Conservation (phyloP, 1,140 invertebrate species). For the Mylabris phalerata region DNA sequence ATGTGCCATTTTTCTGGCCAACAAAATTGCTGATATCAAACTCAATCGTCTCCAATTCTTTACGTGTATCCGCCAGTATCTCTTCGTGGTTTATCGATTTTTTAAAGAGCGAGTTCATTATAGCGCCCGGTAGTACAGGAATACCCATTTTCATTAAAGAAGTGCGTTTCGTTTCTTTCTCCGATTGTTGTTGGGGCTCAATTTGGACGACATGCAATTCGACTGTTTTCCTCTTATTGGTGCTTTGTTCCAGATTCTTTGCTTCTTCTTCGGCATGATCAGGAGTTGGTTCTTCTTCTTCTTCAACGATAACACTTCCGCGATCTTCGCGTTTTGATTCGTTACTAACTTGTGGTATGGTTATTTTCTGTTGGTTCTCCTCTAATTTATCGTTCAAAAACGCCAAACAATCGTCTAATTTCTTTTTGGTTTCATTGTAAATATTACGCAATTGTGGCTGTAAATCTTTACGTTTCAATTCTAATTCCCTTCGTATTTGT, state of each 20-base stretch:
- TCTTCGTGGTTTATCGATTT: background rate
- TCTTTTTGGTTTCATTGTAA: conserved; percentile 21
- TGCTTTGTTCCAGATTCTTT: too few species aligned
- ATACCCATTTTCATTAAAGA: conserved; percentile 30
- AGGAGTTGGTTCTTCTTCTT: background rate
- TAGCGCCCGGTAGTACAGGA: conserved; percentile 28
- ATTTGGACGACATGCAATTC: conserved; percentile 23
- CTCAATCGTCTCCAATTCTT: conserved; percentile 22
- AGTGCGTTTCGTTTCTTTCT: conserved; percentile 22
- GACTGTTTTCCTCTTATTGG: conserved; percentile 20
- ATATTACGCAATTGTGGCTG: conserved; percentile 24
- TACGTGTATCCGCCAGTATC: conserved; percentile 19
- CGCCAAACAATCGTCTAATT: conserved; percentile 17
- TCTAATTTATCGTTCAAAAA: conserved; percentile 15
- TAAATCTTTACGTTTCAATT: conserved; percentile 11
- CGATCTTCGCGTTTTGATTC: background rate
- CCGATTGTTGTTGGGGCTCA: conserved; percentile 11
- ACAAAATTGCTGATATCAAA: conserved; percentile 27
- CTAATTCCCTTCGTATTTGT: conserved; percentile 17
- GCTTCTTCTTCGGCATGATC: too few species aligned
- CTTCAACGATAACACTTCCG: conserved; percentile 1
- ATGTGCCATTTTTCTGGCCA: conserved; percentile 19
- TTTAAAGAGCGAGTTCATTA: conserved; percentile 9
- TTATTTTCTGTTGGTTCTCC: conserved; percentile 22
- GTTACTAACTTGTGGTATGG: background rate